These are phyloP conservation scores for Australoheros scitulus DNA, from an alignment of 2,113 vertebrate genomes.

Conservation along the genomic window DNA sequence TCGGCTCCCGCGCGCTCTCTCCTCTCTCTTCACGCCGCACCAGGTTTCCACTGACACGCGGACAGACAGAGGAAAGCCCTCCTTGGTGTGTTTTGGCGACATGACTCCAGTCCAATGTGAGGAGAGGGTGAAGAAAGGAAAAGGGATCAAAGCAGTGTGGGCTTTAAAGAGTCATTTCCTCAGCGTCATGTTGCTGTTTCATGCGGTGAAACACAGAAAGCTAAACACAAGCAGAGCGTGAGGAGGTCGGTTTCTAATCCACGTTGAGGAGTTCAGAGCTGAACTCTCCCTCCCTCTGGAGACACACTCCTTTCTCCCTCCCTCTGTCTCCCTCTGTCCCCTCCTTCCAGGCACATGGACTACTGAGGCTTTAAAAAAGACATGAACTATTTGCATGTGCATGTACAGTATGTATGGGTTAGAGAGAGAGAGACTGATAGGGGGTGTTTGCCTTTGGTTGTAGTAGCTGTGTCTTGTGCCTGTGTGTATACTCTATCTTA, in stretches of 20 bases:
- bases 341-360: constrained; percentile 46
- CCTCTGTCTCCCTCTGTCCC: constrained; percentile 24
- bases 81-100: constrained; percentile 31
- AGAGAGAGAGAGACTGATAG: not conserved
- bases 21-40: constrained; percentile 37
- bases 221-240: not conserved
- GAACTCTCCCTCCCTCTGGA: constrained; percentile 40
- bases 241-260: constrained; percentile 38
- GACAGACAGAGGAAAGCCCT: constrained; percentile 55
- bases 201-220: constrained; percentile 14
- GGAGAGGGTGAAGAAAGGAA: not conserved
- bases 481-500: not conserved
- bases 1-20: constrained; percentile 30
- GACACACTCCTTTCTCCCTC: constrained; percentile 37
- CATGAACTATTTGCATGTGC: constrained; percentile 36
- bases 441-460: constrained; percentile 4
- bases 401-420: constrained; percentile 35
- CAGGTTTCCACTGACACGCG: constrained; percentile 57
- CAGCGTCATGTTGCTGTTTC: constrained; percentile 8
- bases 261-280: constrained; percentile 30
- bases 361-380: constrained; percentile 56
- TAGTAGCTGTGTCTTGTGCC: constrained; percentile 21
- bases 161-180: constrained; percentile 37
- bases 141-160: not conserved
- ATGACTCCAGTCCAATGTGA: constrained; percentile 41